Conservation (phyloP, 1,140 invertebrate genomes). For the Drosophila ananassae region DNA sequence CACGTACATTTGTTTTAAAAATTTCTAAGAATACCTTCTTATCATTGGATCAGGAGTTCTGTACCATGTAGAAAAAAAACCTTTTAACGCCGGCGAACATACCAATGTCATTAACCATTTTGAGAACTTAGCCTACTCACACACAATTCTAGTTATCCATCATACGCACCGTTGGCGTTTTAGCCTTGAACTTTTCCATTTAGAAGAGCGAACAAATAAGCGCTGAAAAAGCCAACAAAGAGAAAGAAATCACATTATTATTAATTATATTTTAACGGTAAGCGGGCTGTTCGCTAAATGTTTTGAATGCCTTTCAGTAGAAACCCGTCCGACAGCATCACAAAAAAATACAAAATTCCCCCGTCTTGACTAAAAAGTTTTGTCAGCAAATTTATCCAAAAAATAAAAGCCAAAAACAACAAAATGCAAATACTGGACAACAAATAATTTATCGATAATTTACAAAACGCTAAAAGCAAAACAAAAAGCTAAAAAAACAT, state of each 20-base stretch:
- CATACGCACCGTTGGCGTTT: conserved; percentile 54
- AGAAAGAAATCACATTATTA: conserved; percentile 58
- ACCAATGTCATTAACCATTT: conserved; percentile 7
- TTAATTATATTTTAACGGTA: conserved; percentile 78
- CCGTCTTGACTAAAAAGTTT: conserved; percentile 42
- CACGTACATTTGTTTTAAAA: not conserved
- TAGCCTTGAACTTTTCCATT: conserved; percentile 63
- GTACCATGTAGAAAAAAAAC: not conserved
- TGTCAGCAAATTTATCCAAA: conserved; percentile 38
- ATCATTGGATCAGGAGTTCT: not conserved
- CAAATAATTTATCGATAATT: conserved; percentile 75
- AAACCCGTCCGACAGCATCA: conserved; percentile 56
- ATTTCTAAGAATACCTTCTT: not conserved
- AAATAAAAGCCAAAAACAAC: conserved; percentile 32
- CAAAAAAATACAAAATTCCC: conserved; percentile 38
- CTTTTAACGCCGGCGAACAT: not conserved
- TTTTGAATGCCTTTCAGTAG: conserved; percentile 40
- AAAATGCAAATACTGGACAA: conserved; percentile 74
- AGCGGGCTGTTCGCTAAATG: conserved; percentile 42
- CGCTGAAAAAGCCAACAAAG: conserved; percentile 9
- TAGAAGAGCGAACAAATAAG: conserved; percentile 1
- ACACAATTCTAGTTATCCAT: conserved; percentile 57
- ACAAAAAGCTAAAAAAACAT: conserved; percentile 27
- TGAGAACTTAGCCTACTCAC: conserved; percentile 56
- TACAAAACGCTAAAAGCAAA: conserved; percentile 59